phyloP scores from a whole-genome alignment of 2,797 vertebrate genomes.

The Tapera naevia region DNA sequence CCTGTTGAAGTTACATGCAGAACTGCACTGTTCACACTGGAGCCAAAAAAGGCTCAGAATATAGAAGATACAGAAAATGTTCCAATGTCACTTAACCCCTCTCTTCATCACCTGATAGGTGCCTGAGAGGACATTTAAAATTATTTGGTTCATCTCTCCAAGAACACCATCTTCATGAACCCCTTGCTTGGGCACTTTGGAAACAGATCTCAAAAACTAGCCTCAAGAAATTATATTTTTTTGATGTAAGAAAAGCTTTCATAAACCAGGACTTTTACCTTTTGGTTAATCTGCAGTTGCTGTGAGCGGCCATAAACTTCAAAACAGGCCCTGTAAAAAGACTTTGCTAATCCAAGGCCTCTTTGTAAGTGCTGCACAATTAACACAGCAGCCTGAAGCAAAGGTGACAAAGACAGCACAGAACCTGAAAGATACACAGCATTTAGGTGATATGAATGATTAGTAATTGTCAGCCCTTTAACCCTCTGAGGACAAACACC shows the following conservation, averaged over 20 bases:
- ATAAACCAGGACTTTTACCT: conserved; percentile 75
- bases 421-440: conserved; percentile 79
- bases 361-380: conserved; percentile 88
- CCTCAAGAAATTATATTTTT: neutral
- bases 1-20: neutral
- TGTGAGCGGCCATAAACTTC: conserved; percentile 88
- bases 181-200: neutral
- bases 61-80: neutral
- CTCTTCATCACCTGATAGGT: neutral
- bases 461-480: neutral
- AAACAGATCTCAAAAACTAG: neutral
- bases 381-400: conserved; percentile 86
- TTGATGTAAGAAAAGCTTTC: neutral
- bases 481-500: neutral
- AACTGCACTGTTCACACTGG: neutral
- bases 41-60: neutral
- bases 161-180: neutral
- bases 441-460: neutral
- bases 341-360: conserved; percentile 86
- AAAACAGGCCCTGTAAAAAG: conserved; percentile 88
- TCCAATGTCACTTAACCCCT: neutral
- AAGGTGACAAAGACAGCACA: conserved; percentile 82
- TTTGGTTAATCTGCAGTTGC: conserved; percentile 80
- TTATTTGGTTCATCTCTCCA: neutral
- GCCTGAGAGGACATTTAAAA: neutral